phyloP scores from a whole-genome alignment of 2,113 vertebrate genomes.

The Cinclus cinclus region DNA sequence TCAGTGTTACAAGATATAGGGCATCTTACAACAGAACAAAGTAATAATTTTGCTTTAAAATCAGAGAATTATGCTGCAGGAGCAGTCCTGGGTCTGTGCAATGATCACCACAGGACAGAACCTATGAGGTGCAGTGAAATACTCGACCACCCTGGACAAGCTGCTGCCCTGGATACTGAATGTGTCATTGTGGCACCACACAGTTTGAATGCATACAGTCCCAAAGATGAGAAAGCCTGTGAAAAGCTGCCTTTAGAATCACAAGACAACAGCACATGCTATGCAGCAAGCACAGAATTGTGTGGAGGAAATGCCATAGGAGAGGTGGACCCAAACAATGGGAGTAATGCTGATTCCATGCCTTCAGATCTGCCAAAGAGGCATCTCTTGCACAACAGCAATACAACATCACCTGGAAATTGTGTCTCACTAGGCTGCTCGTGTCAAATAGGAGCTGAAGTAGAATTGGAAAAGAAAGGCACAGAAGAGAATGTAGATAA shows the following conservation, averaged over 20 bases:
- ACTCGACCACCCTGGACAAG: background rate
- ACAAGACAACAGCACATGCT: background rate
- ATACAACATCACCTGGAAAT: background rate
- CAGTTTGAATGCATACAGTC: background rate
- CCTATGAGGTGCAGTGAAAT: background rate
- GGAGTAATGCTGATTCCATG: background rate
- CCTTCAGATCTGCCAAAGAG: slow-evolving; percentile 24
- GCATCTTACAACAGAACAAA: slow-evolving; percentile 9
- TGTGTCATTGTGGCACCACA: slow-evolving; percentile 11
- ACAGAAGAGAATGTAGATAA: background rate
- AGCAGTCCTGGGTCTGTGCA: background rate
- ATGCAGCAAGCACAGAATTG: background rate
- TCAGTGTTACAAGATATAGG: slow-evolving; percentile 13
- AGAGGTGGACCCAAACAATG: background rate
- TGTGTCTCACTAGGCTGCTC: background rate
- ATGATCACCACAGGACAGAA: background rate
- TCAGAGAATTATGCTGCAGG: background rate
- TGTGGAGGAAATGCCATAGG: background rate
- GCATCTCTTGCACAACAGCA: background rate
- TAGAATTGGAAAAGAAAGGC: background rate
- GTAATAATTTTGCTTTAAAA: slow-evolving; percentile 46
- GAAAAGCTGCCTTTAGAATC: slow-evolving; percentile 16
- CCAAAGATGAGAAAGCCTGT: slow-evolving; percentile 34
- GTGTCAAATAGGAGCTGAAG: background rate
- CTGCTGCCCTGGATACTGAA: background rate